Percentiles rank a stretch among this genome's conserved stretches.
Evolutionary conservation across 1,140 invertebrate species (phyloP).

Genomic region (Drosophila pseudoananassae): DNA sequence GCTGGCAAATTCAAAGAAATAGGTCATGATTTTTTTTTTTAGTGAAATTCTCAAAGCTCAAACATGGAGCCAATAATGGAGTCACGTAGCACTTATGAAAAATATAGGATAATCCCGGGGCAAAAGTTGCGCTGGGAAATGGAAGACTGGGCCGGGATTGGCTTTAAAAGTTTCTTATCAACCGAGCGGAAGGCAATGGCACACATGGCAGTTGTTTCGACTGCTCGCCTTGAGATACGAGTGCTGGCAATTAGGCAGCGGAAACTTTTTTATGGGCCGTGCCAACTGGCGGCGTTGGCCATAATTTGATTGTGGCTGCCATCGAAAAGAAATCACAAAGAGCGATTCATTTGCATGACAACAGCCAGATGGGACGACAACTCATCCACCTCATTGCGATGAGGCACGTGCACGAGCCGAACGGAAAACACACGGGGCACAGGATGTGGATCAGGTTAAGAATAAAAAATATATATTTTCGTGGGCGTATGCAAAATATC

Average conservation of each 20-base stretch:
- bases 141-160: constrained; percentile 25
- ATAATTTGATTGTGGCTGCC: constrained; percentile 61
- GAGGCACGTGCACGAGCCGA: constrained; percentile 52
- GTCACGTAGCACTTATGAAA: constrained; percentile 82
- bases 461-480: constrained; percentile 7
- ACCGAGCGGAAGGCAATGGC: constrained; percentile 7
- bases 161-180: constrained; percentile 75
- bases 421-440: constrained; percentile 49
- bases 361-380: constrained; percentile 36
- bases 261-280: constrained; percentile 65
- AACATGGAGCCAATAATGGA: constrained; percentile 66
- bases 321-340: constrained; percentile 38
- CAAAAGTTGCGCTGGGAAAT: constrained; percentile 37
- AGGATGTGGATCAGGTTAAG: constrained; percentile 19
- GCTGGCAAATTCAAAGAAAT: not conserved
- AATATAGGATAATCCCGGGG: constrained; percentile 73
- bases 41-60: not conserved
- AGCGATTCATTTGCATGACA: constrained; percentile 69
- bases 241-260: constrained; percentile 57
- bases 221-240: constrained; percentile 28
- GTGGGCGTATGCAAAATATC: constrained; percentile 53
- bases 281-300: constrained; percentile 22
- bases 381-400: constrained; percentile 54
- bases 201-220: constrained; percentile 55
- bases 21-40: not conserved